Conservation (phyloP, 2,113 vertebrate genomes). For the Irena cyanogastra region DNA sequence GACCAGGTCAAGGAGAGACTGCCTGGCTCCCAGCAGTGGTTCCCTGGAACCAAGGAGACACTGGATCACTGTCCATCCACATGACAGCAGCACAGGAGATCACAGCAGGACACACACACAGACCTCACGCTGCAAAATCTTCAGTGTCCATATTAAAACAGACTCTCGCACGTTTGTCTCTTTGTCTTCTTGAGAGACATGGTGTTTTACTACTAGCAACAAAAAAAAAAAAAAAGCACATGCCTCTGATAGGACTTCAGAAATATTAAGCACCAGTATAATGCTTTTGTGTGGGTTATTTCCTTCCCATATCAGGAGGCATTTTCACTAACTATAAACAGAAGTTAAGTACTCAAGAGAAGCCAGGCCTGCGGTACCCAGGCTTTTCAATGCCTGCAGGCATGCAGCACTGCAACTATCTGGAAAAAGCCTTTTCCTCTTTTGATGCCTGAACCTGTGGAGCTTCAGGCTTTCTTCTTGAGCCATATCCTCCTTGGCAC, state of each 20-base stretch:
- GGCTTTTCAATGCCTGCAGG: conserved; percentile 1
- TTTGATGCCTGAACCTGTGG: conserved; percentile 35
- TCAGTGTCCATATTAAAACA: fast-evolving
- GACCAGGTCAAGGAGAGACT: background rate
- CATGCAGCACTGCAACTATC: background rate
- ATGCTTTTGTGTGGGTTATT: conserved; percentile 26
- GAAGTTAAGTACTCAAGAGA: background rate
- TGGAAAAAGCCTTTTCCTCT: conserved; percentile 29
- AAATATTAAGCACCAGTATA: conserved; percentile 1
- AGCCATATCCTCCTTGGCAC: conserved; percentile 8
- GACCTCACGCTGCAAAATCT: background rate
- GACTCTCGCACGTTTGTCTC: background rate
- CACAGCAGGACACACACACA: background rate
- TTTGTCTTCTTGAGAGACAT: background rate
- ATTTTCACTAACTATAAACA: conserved; percentile 20
- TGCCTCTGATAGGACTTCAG: background rate
- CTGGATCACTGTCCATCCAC: fast-evolving
- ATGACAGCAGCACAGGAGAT: background rate
- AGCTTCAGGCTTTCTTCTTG: conserved; percentile 13
- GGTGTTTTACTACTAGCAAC: background rate
- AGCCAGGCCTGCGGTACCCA: background rate
- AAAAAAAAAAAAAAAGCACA: background rate
- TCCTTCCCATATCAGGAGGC: conserved; percentile 4
- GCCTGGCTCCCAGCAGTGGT: background rate
- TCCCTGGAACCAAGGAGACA: fast-evolving